phyloP scores from a whole-genome alignment of 2,113 vertebrate species.

The Epinephelus lanceolatus region DNA sequence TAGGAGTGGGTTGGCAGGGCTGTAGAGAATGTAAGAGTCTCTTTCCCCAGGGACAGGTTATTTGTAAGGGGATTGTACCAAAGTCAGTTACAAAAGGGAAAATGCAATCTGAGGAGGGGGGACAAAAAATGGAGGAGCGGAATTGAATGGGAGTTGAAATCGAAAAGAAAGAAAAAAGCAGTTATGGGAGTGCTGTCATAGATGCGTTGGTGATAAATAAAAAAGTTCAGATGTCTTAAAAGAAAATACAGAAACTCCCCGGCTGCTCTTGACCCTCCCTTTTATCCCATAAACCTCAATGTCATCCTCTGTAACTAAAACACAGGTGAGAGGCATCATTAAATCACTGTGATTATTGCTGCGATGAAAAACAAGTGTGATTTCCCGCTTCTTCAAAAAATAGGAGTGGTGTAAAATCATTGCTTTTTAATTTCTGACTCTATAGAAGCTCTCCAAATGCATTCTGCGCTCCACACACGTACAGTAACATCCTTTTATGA shows the following conservation, averaged over 20 bases:
- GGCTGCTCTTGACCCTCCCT: constrained; percentile 2
- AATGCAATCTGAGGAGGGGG: constrained; percentile 57
- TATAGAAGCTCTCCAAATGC: constrained; percentile 14
- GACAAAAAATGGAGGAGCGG: constrained; percentile 3
- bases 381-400: constrained; percentile 36
- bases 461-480: not conserved
- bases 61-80: constrained; percentile 77
- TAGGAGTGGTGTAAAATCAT: constrained; percentile 18
- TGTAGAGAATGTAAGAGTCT: constrained; percentile 52
- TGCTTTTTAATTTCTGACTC: constrained; percentile 46
- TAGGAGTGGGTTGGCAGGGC: constrained; percentile 38
- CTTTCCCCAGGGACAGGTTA: constrained; percentile 71
- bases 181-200: constrained; percentile 31
- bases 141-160: constrained; percentile 56
- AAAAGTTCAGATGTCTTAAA: constrained; percentile 40
- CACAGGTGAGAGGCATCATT: constrained; percentile 12
- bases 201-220: constrained; percentile 58
- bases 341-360: constrained; percentile 26
- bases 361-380: constrained; percentile 34
- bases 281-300: not conserved
- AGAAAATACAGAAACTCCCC: constrained; percentile 25
- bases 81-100: constrained; percentile 71
- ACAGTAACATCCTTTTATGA: constrained; percentile 1
- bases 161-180: constrained; percentile 25
- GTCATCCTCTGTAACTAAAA: not conserved